Evolutionary conservation across 1,140 invertebrate species (phyloP), one percentile per base, ranked within the genome.

Genomic region (Trichonephila clavipes): DNA sequence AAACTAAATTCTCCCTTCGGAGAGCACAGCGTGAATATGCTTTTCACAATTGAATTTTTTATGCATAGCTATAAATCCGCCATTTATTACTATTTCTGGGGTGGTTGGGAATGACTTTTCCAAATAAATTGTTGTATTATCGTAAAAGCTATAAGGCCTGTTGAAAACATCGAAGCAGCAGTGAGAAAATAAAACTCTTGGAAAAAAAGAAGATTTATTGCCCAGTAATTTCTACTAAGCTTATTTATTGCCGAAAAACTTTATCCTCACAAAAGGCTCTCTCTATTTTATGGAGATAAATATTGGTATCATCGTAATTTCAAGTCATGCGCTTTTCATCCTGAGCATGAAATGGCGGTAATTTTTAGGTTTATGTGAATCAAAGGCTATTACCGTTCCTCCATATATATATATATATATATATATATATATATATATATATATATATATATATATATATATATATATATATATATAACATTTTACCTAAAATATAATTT

Each of bases 221-320:
- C 34, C 61, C 18, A 88, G 86, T 88, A 88, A 88, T 88, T 88
- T 88, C 34, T 28, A 4, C 61, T 44, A 88, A 88, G 34, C 86
- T 88, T 88, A 88, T 88, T 88, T 88, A 88, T 88, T 66, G 86
- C 59, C 34, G 21, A 64, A 64, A 83, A 66, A 44, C 61, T 88
- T 88, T 88, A 85, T 88, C 86, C 24, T 19, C 28, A 88, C 86
- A 88, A 88, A 85, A 88, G 62, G 61, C 24, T 16, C 34, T 88
- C 61, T 40, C 61, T 64, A 62, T 88, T 88, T 88, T 88, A 64
- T 62, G 86, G 86, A 64, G 86, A 88, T 88, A 88, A 88, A 88
- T 88, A 66, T 88, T 88, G 86, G 86, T 88, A 88, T 88, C 61
- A 88, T 64, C 59, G 61, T 64, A 88, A 88, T 88, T 88, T 64